Percentiles rank a stretch among this genome's conserved stretches.
These are phyloP conservation scores for Lonchura striata DNA, from an alignment of 2,113 vertebrate species.

Conservation along the genomic window DNA sequence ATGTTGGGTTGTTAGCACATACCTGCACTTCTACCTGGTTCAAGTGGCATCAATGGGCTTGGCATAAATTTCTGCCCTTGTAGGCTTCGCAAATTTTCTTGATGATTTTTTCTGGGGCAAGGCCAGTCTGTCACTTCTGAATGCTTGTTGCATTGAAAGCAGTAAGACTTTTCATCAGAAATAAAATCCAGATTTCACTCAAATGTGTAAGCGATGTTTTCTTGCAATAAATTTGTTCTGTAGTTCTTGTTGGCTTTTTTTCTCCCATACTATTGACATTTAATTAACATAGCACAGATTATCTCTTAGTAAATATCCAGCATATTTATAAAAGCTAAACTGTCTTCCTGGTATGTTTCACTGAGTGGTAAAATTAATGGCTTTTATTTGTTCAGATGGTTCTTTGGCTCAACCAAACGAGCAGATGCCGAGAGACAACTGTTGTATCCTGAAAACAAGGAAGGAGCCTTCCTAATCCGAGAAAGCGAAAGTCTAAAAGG, in stretches of 20 bases:
- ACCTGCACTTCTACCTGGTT: not conserved
- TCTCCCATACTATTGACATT: not conserved
- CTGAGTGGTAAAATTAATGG: not conserved
- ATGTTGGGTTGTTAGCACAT: fast-evolving
- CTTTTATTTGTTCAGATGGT: conserved; percentile 83
- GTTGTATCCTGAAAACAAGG: conserved; percentile 69
- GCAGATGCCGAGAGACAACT: conserved; percentile 89
- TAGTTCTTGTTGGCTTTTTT: not conserved
- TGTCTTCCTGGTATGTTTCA: not conserved
- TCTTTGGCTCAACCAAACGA: conserved; percentile 86
- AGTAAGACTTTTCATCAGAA: not conserved
- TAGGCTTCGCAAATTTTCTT: not conserved
- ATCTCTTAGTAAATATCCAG: conserved; percentile 2
- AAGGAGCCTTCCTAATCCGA: conserved; percentile 87
- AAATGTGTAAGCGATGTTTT: not conserved
- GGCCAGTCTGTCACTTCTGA: not conserved
- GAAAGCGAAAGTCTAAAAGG: conserved; percentile 87
- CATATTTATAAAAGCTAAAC: not conserved
- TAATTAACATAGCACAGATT: not conserved
- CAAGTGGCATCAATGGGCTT: not conserved
- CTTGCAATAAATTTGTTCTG: not conserved
- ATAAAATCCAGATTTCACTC: not conserved
- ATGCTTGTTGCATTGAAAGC: not conserved
- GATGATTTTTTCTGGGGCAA: not conserved
- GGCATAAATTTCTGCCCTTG: not conserved